Evolutionary conservation across 2,113 vertebrate genomes (phyloP).

Genomic region (Triplophysa dalaica): DNA sequence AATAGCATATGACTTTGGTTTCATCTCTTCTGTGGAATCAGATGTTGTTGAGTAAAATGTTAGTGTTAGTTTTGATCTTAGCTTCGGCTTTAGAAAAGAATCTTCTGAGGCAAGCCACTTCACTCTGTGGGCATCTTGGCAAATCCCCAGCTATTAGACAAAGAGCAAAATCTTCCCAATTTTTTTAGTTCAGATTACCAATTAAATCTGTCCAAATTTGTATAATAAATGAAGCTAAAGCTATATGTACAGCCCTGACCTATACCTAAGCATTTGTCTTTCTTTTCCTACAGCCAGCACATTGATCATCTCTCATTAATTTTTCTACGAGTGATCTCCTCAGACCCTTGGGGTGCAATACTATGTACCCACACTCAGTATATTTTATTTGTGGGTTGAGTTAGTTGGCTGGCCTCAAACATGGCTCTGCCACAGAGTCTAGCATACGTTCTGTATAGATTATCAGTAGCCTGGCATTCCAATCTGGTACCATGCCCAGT

Average conservation of each 20-base stretch:
- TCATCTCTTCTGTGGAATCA: background rate
- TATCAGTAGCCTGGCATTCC: background rate
- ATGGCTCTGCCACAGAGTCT: background rate
- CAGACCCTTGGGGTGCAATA: background rate
- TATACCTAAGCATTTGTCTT: no score
- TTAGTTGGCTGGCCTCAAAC: slow-evolving; percentile 17
- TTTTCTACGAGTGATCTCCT: background rate
- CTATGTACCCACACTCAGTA: background rate
- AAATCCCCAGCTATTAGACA: no score
- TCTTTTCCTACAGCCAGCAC: no score
- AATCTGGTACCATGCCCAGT: slow-evolving; percentile 5
- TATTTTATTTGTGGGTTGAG: background rate
- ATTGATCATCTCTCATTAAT: background rate
- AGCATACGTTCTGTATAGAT: slow-evolving; percentile 18
- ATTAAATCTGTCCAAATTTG: no score
- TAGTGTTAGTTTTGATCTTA: no score
- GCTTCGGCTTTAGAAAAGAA: no score
- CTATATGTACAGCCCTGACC: no score
- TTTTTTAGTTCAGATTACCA: no score
- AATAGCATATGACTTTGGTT: background rate
- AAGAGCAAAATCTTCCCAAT: no score
- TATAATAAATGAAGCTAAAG: no score
- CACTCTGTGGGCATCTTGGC: no score
- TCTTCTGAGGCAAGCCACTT: no score
- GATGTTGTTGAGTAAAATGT: background rate